These are phyloP conservation scores for Tetraodon nigroviridis DNA, from an alignment of 2,113 vertebrate genomes.

Conservation along the genomic window DNA sequence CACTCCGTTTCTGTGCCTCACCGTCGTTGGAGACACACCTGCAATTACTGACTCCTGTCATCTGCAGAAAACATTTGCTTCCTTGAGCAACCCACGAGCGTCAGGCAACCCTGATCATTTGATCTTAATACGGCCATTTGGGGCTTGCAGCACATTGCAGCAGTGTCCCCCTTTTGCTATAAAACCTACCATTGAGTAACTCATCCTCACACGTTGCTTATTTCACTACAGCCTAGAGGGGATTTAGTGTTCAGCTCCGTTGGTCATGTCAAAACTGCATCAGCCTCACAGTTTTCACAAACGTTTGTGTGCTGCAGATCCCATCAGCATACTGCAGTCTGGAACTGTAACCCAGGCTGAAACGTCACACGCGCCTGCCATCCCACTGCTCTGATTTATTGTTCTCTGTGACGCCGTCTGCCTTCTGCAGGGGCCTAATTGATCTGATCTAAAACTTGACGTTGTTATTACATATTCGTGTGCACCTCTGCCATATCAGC, in stretches of 20 bases:
- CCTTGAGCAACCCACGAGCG: constrained; percentile 39
- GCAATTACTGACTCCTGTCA: constrained; percentile 20
- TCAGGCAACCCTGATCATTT: constrained; percentile 36
- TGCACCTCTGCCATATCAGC: neutral
- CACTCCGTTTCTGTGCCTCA: constrained; percentile 10
- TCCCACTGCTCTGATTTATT: constrained; percentile 31
- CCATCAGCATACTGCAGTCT: constrained; percentile 22
- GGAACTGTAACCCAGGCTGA: constrained; percentile 36
- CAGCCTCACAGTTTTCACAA: constrained; percentile 23
- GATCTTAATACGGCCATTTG: constrained; percentile 27
- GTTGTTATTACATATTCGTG: constrained; percentile 44
- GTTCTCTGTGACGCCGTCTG: constrained; percentile 4
- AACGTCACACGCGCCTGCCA: constrained; percentile 43
- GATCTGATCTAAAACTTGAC: constrained; percentile 37
- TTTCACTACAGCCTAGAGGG: constrained; percentile 29
- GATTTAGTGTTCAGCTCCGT: constrained; percentile 47
- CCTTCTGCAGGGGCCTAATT: constrained; percentile 13
- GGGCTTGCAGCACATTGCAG: constrained; percentile 10
- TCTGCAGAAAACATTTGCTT: constrained; percentile 32
- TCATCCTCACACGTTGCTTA: constrained; percentile 34
- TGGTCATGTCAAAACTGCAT: constrained; percentile 29
- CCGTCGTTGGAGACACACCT: constrained; percentile 14
- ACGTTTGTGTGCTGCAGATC: constrained; percentile 23
- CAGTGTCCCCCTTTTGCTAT: constrained; percentile 45
- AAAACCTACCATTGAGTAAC: constrained; percentile 33